Base-by-base conservation (phyloP, 2,888 invertebrate species). In the Mermis nigrescens region DNA sequence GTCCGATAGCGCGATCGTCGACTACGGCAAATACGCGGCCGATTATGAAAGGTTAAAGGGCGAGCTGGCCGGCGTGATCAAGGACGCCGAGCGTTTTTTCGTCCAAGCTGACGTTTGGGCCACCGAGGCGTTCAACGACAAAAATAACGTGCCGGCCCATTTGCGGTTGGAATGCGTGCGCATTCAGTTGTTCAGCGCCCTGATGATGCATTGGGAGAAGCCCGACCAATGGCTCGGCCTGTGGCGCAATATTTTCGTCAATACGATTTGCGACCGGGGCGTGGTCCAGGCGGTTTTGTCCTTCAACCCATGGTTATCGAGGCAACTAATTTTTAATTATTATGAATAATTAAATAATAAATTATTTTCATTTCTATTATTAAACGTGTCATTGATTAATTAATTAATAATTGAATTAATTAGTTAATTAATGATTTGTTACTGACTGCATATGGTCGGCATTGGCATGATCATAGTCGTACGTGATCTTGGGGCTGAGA, bases 71-170 rank as follows among this genome's bases (percentile, higher is more conserved):
- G 12, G 4, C 4, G 4, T 48, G 4, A 48, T 53, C 54, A 12
- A 31, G 29, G 54, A 53, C 31, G 54, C 54, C 12, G 24, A 29
- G 15, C 4, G 54, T 15, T 31, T 29, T 29, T 53, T 53, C 15
- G 12, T 7, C 15, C 54, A 53, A 53, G 54, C 54, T 7, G 54
- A 53, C 22, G 31, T 29, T 4, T 53, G 54, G 54, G 54, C 54
- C 29, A 53, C 54, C 4, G 54, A 53, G 22, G 27, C 54, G 4
- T 53, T 53, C 54, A 53, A 53, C 24, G 54, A 53, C 24, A 53
- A 53, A 31, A 7, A 4, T 31, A 53, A 53, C 22, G 28, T 31
- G 54, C 28, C 28, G 7, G 22, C 22, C 7, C 27, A 7, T 4
- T 15, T 53, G 29, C 27, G 54, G 4, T 29, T 53, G 54, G 54